Evolutionary conservation across 1,140 invertebrate species (phyloP).

Genomic region (Ericerus pela): DNA sequence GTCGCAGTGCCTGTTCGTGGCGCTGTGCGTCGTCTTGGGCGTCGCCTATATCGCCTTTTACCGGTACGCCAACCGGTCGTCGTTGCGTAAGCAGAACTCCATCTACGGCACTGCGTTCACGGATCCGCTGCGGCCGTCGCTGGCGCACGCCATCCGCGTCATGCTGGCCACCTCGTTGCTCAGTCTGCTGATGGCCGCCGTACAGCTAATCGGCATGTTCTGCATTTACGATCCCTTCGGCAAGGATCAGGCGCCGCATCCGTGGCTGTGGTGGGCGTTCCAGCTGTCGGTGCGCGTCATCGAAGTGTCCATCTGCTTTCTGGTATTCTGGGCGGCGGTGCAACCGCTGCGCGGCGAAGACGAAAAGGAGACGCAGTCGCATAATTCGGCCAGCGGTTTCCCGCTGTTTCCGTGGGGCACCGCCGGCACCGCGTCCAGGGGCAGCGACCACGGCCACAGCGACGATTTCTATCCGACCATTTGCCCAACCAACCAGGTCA

Average conservation of each 20-base stretch:
- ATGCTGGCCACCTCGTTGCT: conserved; percentile 68
- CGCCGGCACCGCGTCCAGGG: conserved; percentile 27
- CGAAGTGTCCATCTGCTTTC: conserved; percentile 64
- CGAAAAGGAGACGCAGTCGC: conserved; percentile 33
- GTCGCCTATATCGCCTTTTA: conserved; percentile 73
- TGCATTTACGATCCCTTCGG: conserved; percentile 42
- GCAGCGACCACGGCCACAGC: conserved; percentile 18
- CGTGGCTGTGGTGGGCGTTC: conserved; percentile 80
- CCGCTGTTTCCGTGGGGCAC: conserved; percentile 56
- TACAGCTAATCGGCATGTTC: conserved; percentile 71
- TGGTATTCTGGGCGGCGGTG: conserved; percentile 62
- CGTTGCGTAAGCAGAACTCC: conserved; percentile 31
- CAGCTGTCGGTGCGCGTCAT: conserved; percentile 66
- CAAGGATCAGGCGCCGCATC: conserved; percentile 34
- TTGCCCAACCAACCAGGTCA: conserved; percentile 68
- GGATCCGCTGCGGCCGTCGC: conserved; percentile 31
- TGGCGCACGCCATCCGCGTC: conserved; percentile 60
- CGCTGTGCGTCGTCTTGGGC: conserved; percentile 60
- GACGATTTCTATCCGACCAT: conserved; percentile 61
- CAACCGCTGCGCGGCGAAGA: conserved; percentile 30
- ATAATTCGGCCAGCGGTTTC: conserved; percentile 38
- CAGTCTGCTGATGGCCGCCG: conserved; percentile 59
- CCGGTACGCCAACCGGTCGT: conserved; percentile 32
- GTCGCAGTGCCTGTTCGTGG: conserved; percentile 66
- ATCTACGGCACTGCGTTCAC: conserved; percentile 30